Evolutionary conservation across 2,888 invertebrate species (phyloP).

Genomic region (Julus scanicus): DNA sequence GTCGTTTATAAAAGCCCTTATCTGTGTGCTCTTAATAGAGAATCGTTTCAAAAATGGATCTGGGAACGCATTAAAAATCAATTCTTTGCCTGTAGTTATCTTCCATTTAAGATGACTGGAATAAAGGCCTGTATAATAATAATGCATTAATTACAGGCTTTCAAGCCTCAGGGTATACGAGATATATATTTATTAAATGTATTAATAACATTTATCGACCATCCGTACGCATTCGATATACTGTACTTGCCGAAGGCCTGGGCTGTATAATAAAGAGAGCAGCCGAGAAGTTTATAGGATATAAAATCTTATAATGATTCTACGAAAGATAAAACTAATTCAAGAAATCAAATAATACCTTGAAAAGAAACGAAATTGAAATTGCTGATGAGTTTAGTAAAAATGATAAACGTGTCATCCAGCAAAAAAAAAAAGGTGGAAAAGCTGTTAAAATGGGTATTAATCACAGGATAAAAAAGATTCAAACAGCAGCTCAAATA

Average conservation of each 20-base stretch:
- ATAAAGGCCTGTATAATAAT: conserved; percentile 21
- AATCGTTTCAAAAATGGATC: background rate
- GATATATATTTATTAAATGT: background rate
- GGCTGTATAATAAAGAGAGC: background rate
- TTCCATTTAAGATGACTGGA: background rate
- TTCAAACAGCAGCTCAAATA: background rate
- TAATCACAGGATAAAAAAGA: no score
- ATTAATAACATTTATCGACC: conserved; percentile 42
- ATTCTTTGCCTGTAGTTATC: conserved; percentile 10
- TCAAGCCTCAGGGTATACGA: background rate
- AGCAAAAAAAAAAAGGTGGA: background rate
- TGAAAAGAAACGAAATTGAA: background rate
- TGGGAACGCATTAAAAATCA: conserved; percentile 10
- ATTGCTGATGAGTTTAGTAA: background rate
- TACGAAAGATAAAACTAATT: background rate
- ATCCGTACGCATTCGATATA: background rate
- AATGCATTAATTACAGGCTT: background rate
- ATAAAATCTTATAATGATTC: background rate
- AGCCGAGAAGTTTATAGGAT: background rate
- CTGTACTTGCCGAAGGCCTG: background rate
- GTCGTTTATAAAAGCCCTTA: conserved; percentile 31
- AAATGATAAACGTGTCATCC: background rate
- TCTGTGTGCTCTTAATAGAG: background rate
- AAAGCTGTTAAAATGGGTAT: background rate
- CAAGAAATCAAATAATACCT: background rate